Evolutionary conservation across 2,888 invertebrate genomes (phyloP), one percentile per base, ranked within the genome.

Genomic region (Baronia brevicornis): DNA sequence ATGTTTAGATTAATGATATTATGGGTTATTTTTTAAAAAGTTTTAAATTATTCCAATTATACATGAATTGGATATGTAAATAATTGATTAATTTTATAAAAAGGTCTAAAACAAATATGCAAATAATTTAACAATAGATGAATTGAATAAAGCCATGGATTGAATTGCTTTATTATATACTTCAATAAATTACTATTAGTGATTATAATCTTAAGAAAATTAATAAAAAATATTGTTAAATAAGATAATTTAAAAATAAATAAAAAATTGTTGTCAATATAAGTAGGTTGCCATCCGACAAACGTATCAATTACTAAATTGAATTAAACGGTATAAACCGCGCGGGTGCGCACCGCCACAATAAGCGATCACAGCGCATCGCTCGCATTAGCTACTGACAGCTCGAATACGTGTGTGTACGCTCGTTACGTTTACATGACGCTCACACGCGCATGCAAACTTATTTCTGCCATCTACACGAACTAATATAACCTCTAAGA

Each of bases 271-370:
- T 21, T 22, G 18, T 12, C 29, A 40, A 28, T 22, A 37, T 29
- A 30, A 36, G 24, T 42, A 39, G 30, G 32, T 36, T 33, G 61
- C 62, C 62, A 60, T 63, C 66, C 67, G 63, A 68, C 71, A 71
- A 75, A 75, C 69, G 70, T 79, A 79, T 80, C 79, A 82, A 80
- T 80, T 79, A 80, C 79, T 73, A 78, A 80, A 82, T 82, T 80
- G 77, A 82, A 82, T 82, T 80, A 80, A 82, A 71, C 77, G 77
- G 67, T 71, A 71, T 73, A 77, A 77, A 66, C 72, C 75, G 74
- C 67, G 70, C 68, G 71, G 59, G 60, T 61, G 64, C 69, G 67
- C 68, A 55, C 60, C 59, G 62, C 70, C 74, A 75, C 80, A 79
- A 74, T 72, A 74, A 71, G 73, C 75, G 80, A 77, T 77, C 78